Evolutionary conservation across 2,888 invertebrate genomes (phyloP), one percentile per base, ranked within the genome.

Genomic region (Aspidiotus rigidus): DNA sequence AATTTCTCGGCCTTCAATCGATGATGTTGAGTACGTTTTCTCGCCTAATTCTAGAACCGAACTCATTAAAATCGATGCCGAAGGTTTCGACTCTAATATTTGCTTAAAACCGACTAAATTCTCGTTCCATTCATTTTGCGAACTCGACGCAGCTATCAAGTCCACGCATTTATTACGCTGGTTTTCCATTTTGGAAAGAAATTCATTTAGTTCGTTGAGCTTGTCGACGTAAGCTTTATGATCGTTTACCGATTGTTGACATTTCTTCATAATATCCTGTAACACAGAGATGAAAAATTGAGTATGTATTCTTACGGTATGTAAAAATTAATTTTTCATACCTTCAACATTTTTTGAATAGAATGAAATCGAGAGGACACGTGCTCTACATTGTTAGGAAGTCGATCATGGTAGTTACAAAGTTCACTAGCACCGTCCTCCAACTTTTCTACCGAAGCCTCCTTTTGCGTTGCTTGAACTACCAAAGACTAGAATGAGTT

Each of bases 341-440:
- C 83, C 79, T 89, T 91, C 2, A 91, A 87, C 0, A 93, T 93
- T 0, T 87, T 85, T 78, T 93, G 91, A 62, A 93, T 87, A 0
- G 93, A 89, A 77, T 93, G 92, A 80, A 93, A 93, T 70, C 93
- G 82, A 7, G 93, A 92, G 1, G 90, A 88, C 71, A 93, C 87
- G 78, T 93, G 93, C 77, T 94, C 93, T 42, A 93, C 85, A 76
- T 88, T 92, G 72, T 90, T 89, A 2, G 92, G 89, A 70, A 93
- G 88, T 76, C 92, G 84, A 16, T 77, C 73, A 16, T 71, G 53
- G 74, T 85, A 87, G 76, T 92, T 90, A 71, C 89, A 86, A 15
- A 93, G 80, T 75, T 93, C 93, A 59, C 89, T 88, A 39, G 90
- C 89, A 74, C 90, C 89, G 74, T 93, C 91, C 71, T 87, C 86